Evolutionary conservation across 2,113 vertebrate species (phyloP).

Genomic region (Oryctolagus cuniculus): mOryCun1.1 NC_091441.1:93632001-93632500

Average conservation of each 20-base stretch:
- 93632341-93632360: conserved; percentile 23
- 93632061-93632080: no score
- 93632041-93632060: no score
- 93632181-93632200: neutral
- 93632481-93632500: conserved; percentile 66
- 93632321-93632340: neutral
- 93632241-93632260: neutral
- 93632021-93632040: no score
- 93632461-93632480: conserved; percentile 75
- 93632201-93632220: neutral
- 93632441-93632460: conserved; percentile 69
- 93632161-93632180: no score
- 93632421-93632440: conserved; percentile 69
- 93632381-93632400: neutral
- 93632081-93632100: no score
- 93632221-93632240: conserved; percentile 21
- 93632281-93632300: neutral
- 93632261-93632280: neutral
- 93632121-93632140: no score
- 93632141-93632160: no score
- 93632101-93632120: no score
- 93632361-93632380: neutral
- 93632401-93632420: conserved; percentile 2
- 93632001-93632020: no score
- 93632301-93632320: neutral